Evolutionary conservation across 2,797 vertebrate species (phyloP).

Genomic region (Chrysocyon brachyurus): DNA sequence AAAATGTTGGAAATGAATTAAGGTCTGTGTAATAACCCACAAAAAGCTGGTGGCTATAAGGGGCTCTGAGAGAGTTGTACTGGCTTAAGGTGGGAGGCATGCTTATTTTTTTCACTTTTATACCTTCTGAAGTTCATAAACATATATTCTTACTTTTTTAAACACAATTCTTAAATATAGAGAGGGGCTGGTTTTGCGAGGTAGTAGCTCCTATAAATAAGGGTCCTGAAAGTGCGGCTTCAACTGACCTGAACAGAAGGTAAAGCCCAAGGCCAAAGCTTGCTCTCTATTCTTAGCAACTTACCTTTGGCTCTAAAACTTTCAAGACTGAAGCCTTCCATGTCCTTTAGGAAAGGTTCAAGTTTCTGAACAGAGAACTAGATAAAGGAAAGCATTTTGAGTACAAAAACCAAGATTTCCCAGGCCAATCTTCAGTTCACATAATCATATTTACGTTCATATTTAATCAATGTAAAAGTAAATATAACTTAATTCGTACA

Average conservation of each 20-base stretch:
- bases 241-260: neutral
- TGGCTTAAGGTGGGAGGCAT: neutral
- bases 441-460: neutral
- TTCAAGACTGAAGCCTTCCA: slow-evolving; percentile 82
- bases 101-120: slow-evolving; percentile 5
- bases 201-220: slow-evolving; percentile 4
- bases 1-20: slow-evolving; percentile 22
- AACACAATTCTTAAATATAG: neutral
- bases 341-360: slow-evolving; percentile 79
- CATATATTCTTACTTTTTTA: neutral
- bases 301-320: slow-evolving; percentile 85
- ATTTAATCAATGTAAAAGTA: slow-evolving; percentile 59
- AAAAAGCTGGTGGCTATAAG: neutral
- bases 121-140: neutral
- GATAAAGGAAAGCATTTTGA: slow-evolving; percentile 68
- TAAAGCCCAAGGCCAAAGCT: neutral
- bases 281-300: slow-evolving; percentile 51
- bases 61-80: neutral
- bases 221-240: neutral
- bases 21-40: neutral
- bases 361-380: slow-evolving; percentile 88
- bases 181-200: neutral
- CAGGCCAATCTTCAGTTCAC: slow-evolving; percentile 8
- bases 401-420: slow-evolving; percentile 35
- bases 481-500: slow-evolving; percentile 41